Conservation (phyloP, 2,113 vertebrate species). For the Caranx melampygus region DNA sequence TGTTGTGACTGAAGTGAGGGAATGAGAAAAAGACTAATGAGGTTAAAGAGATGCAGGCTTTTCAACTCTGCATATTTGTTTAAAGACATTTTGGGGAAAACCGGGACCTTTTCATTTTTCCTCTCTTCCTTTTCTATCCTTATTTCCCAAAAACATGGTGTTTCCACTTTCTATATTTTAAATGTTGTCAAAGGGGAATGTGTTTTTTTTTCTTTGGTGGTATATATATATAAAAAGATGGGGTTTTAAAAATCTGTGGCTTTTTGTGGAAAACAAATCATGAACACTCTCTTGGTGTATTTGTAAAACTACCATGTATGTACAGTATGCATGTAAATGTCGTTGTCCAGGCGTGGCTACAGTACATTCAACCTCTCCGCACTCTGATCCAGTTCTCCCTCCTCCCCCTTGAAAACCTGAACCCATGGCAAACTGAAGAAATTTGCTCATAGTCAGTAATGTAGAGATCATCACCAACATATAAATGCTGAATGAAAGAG, state of each 20-base stretch:
- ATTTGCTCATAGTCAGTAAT: slow-evolving; percentile 90
- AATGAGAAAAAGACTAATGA: slow-evolving; percentile 88
- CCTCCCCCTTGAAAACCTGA: slow-evolving; percentile 50
- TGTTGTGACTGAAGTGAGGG: slow-evolving; percentile 78
- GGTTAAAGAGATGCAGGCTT: slow-evolving; percentile 90
- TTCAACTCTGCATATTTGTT: slow-evolving; percentile 92
- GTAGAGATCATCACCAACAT: slow-evolving; percentile 95
- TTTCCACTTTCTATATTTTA: slow-evolving; percentile 99
- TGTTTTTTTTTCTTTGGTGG: slow-evolving; percentile 87
- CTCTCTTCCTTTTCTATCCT: slow-evolving; percentile 84
- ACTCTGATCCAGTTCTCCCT: slow-evolving; percentile 53
- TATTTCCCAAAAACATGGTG: slow-evolving; percentile 93
- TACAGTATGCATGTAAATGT: slow-evolving; percentile 99
- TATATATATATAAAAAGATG: slow-evolving; percentile 73
- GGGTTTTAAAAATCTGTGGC: slow-evolving; percentile 87
- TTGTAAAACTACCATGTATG: slow-evolving; percentile 99
- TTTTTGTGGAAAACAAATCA: slow-evolving; percentile 94
- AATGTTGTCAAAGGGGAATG: slow-evolving; percentile 96
- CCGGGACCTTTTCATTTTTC: slow-evolving; percentile 86
- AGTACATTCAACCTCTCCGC: slow-evolving; percentile 79
- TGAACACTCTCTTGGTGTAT: slow-evolving; percentile 98
- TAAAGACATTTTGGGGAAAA: slow-evolving; percentile 89
- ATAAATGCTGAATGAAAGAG: slow-evolving; percentile 99
- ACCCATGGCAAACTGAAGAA: slow-evolving; percentile 82
- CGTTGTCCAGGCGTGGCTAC: slow-evolving; percentile 95